Evolutionary conservation across 2,888 invertebrate genomes (phyloP).

Genomic region (Ophion ventricosus): DNA sequence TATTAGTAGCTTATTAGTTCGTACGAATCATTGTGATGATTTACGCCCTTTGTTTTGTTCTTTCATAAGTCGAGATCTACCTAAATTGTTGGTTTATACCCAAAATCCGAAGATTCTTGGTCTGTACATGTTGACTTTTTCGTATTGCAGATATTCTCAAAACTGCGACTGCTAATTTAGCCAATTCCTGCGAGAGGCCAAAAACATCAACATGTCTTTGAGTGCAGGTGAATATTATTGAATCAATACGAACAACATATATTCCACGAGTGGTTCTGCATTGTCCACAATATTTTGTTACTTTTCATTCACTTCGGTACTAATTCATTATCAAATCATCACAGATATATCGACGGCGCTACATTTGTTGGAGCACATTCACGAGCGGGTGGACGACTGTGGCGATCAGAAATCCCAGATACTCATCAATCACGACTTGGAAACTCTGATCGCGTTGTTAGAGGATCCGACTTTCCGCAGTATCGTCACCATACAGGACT

Average conservation of each 20-base stretch:
- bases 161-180: background rate
- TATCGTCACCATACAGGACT: slow-evolving; percentile 96
- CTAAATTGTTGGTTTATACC: no score
- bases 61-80: no score
- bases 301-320: no score
- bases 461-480: slow-evolving; percentile 96
- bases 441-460: slow-evolving; percentile 91
- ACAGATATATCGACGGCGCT: slow-evolving; percentile 94
- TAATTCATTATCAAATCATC: background rate
- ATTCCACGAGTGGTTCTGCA: background rate
- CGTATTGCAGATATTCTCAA: background rate
- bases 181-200: background rate
- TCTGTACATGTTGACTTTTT: background rate
- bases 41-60: no score
- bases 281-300: background rate
- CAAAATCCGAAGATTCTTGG: background rate
- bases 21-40: no score
- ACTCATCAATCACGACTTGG: slow-evolving; percentile 91
- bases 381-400: slow-evolving; percentile 92
- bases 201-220: slow-evolving; percentile 30
- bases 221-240: slow-evolving; percentile 9
- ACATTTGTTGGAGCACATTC: slow-evolving; percentile 94
- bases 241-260: background rate
- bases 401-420: slow-evolving; percentile 92
- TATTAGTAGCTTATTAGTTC: no score